Evolutionary conservation across 2,113 vertebrate genomes (phyloP).

Genomic region (Sinocyclocheilus grahami): DNA sequence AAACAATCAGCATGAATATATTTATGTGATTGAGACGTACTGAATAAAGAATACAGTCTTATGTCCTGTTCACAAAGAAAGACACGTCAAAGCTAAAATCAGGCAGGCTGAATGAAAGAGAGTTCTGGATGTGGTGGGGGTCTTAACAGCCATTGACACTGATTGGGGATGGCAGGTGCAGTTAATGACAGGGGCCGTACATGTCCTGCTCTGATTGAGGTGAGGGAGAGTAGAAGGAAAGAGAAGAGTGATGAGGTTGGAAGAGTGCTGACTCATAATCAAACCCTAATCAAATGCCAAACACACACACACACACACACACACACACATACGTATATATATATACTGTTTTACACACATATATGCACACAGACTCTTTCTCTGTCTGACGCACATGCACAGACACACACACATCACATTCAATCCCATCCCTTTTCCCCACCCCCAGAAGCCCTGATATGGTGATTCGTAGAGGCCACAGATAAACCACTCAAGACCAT

Average conservation of each 20-base stretch:
- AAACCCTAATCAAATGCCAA: conserved; percentile 55
- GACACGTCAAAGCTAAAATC: conserved; percentile 56
- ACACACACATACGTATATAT: too few species aligned
- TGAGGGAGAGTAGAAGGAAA: conserved; percentile 45
- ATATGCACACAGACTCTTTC: background rate
- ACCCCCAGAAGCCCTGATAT: conserved; percentile 66
- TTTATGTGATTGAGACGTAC: conserved; percentile 58
- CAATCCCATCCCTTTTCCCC: conserved; percentile 1
- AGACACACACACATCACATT: background rate
- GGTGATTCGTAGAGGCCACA: conserved; percentile 66
- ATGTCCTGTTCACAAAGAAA: conserved; percentile 22
- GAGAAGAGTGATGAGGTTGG: conserved; percentile 25
- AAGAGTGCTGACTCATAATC: conserved; percentile 60
- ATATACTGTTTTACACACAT: background rate
- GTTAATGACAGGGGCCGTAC: conserved; percentile 63
- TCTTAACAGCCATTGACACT: conserved; percentile 68
- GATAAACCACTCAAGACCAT: conserved; percentile 79
- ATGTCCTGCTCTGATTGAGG: conserved; percentile 64
- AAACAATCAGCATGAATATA: background rate
- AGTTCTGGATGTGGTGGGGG: conserved; percentile 13
- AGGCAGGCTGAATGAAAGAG: conserved; percentile 32
- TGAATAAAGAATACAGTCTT: background rate
- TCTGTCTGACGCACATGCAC: background rate
- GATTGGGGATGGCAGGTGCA: conserved; percentile 72
- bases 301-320: conserved; percentile 39